Conservation (phyloP, 1,140 invertebrate species). For the Aphelenchoides avenae region DNA sequence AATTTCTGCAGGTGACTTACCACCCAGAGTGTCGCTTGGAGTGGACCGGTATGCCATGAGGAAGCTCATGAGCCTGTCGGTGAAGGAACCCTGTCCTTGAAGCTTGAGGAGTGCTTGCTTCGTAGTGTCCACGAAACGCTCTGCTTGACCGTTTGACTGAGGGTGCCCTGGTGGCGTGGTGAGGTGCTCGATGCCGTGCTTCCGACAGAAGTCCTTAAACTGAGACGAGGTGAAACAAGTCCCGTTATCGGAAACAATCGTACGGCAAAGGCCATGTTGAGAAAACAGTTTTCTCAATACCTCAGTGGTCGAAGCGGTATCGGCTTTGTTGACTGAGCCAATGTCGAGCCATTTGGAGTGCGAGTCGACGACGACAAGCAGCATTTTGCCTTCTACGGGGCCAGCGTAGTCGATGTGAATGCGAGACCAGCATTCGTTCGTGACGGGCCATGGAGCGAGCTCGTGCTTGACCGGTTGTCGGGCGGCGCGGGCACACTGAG, state of each 20-base stretch:
- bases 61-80: too few species aligned
- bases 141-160: slow-evolving; percentile 52
- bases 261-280: slow-evolving; percentile 2
- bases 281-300: slow-evolving; percentile 1
- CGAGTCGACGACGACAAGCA: background rate
- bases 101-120: slow-evolving; percentile 13
- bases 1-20: slow-evolving; percentile 9
- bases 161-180: slow-evolving; percentile 50
- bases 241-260: slow-evolving; percentile 58
- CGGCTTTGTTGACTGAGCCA: too few species aligned
- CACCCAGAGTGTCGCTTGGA: background rate
- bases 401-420: slow-evolving; percentile 16
- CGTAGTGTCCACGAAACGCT: slow-evolving; percentile 56
- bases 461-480: slow-evolving; percentile 13
- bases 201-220: slow-evolving; percentile 50
- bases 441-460: slow-evolving; percentile 9
- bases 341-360: background rate
- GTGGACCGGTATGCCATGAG: background rate
- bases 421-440: slow-evolving; percentile 8
- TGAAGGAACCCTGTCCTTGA: background rate
- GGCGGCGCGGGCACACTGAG: background rate
- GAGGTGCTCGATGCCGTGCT: slow-evolving; percentile 38
- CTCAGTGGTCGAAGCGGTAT: too few species aligned
- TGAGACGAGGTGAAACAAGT: slow-evolving; percentile 52
- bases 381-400: background rate